phyloP scores from a whole-genome alignment of 2,113 vertebrate genomes.

The Xiphophorus couchianus region DNA sequence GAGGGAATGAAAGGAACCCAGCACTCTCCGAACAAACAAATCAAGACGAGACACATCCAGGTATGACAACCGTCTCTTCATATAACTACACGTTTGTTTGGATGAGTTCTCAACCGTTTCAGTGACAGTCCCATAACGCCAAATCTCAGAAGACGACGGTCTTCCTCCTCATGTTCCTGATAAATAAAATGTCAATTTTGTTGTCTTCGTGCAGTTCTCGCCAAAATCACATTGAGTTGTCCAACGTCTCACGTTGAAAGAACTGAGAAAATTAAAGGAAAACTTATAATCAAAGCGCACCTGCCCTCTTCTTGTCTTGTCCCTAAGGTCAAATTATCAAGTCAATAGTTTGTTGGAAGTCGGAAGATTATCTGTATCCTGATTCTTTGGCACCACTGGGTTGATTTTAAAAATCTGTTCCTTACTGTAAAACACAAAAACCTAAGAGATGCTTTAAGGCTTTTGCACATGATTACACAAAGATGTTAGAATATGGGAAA shows the following conservation, averaged over 20 bases:
- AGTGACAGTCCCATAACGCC: background rate
- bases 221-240: too few species aligned
- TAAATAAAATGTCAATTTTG: too few species aligned
- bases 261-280: too few species aligned
- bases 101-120: background rate
- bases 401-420: background rate
- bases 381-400: too few species aligned
- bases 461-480: background rate
- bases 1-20: background rate
- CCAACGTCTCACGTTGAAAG: too few species aligned
- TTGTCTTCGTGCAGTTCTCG: too few species aligned
- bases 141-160: background rate
- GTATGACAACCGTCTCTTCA: background rate
- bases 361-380: too few species aligned
- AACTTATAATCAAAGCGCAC: too few species aligned
- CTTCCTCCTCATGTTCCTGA: too few species aligned
- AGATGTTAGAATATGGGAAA: background rate
- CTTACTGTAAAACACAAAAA: background rate
- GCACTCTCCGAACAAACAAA: background rate
- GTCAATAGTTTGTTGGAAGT: too few species aligned
- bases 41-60: background rate
- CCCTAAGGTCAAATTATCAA: too few species aligned
- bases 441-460: background rate
- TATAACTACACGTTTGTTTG: background rate
- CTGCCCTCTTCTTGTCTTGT: too few species aligned